Percentiles rank a stretch among this genome's conserved stretches.
Conservation (phyloP, 1,140 invertebrate species). For the Galendromus occidentalis region DNA sequence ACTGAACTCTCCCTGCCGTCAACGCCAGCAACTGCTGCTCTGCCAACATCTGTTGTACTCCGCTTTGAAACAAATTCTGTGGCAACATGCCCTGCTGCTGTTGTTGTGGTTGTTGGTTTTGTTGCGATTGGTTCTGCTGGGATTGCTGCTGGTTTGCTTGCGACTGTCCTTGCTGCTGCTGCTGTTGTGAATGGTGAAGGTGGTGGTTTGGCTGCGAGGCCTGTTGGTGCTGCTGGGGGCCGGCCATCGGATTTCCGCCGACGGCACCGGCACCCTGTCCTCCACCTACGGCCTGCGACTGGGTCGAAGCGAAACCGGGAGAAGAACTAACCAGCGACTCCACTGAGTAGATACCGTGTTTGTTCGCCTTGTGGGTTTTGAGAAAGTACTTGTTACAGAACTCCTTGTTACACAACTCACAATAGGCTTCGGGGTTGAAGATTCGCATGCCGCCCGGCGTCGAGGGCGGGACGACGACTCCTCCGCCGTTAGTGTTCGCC, state of each 20-base stretch:
- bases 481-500: conserved; percentile 11
- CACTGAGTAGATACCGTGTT: conserved; percentile 50
- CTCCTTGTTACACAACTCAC: conserved; percentile 37
- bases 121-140: conserved; percentile 12
- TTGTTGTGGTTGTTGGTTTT: background rate
- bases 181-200: background rate
- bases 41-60: conserved; percentile 14
- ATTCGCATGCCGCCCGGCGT: conserved; percentile 39
- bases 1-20: background rate
- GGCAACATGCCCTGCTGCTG: background rate
- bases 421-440: conserved; percentile 87
- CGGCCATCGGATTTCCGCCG: conserved; percentile 14
- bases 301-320: conserved; percentile 5
- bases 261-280: conserved; percentile 13
- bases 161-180: conserved; percentile 13
- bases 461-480: conserved; percentile 13
- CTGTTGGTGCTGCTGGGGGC: conserved; percentile 16
- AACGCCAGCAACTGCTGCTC: conserved; percentile 11
- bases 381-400: conserved; percentile 97
- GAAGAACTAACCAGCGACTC: conserved; percentile 18
- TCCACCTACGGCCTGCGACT: background rate
- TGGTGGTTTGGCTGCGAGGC: conserved; percentile 12
- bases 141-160: background rate
- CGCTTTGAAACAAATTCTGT: background rate
- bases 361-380: conserved; percentile 89